Evolutionary conservation across 1,140 invertebrate genomes (phyloP), one percentile per base, ranked within the genome.

Genomic region (Ceratosolen solmsi): DNA sequence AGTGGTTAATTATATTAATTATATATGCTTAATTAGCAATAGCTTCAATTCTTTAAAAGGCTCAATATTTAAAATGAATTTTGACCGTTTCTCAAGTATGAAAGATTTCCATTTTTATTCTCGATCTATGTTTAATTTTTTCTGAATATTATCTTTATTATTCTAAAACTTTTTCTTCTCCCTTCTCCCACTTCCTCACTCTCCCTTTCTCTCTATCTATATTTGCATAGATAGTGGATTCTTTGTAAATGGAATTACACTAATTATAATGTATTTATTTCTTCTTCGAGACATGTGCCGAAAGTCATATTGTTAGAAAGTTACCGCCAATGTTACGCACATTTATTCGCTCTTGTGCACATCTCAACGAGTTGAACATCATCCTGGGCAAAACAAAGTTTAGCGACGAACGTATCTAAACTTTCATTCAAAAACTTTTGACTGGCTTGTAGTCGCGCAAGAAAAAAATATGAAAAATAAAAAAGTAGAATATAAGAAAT

Each of bases 341-440:
- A 49, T 75, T 81, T 60, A 81, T 22, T 80, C 56, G 41, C 58
- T 75, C 60, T 56, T 68, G 46, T 75, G 51, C 72, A 68, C 73
- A 80, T 51, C 25, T 49, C 33, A 46, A 71, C 58, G 65, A 25
- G 51, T 38, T n/a, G 27, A 72, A 73, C 75, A 51, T 79, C 82
- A 79, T 83, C 41, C 76, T 51, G 25, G 74, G 83, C 82, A 84
- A 86, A 87, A 87, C 86, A 87, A 90, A 90, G 84, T 90, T 90
- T 87, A 83, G 80, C 76, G 58, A 83, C 79, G 83, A 86, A 84
- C 84, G 86, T 89, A 89, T 89, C 90, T 89, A 89, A 90, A 90
- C 87, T 90, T 90, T 89, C 89, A 90, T 90, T 89, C 87, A 86
- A 88, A 90, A 90, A 90, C 88, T 90, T 90, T 90, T 89, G 89